Conservation (phyloP, 2,113 vertebrate species). For the Anolis sagrei region DNA sequence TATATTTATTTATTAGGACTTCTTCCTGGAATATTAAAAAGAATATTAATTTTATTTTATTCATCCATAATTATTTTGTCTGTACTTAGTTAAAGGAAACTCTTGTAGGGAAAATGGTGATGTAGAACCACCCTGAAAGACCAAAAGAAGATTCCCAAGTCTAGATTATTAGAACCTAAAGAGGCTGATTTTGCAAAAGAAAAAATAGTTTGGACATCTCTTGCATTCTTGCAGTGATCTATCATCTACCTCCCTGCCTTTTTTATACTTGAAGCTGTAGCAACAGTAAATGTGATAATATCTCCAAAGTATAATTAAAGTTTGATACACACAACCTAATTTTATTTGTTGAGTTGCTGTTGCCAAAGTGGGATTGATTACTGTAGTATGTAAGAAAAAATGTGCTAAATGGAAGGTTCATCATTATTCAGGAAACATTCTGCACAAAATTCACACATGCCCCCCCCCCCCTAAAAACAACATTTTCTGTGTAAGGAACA, state of each 20-base stretch:
- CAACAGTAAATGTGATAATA: background rate
- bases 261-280: too few species aligned
- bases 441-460: too few species aligned
- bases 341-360: constrained; percentile 4
- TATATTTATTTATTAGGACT: background rate
- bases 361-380: constrained; percentile 11
- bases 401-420: background rate
- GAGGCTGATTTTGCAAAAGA: too few species aligned
- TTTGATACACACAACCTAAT: constrained; percentile 20
- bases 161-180: background rate
- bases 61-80: background rate
- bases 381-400: constrained; percentile 34
- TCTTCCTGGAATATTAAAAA: background rate
- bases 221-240: background rate
- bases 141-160: background rate
- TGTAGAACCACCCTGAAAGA: background rate
- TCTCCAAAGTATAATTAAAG: constrained; percentile 14
- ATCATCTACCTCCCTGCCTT: background rate
- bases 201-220: too few species aligned
- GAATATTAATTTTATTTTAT: background rate
- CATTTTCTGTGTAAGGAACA: too few species aligned
- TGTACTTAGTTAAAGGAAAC: background rate
- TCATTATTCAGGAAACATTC: too few species aligned
- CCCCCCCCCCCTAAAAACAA: too few species aligned
- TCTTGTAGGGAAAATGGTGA: background rate